Evolutionary conservation across 2,888 invertebrate species (phyloP).

Genomic region (Cheilosia variabilis): DNA sequence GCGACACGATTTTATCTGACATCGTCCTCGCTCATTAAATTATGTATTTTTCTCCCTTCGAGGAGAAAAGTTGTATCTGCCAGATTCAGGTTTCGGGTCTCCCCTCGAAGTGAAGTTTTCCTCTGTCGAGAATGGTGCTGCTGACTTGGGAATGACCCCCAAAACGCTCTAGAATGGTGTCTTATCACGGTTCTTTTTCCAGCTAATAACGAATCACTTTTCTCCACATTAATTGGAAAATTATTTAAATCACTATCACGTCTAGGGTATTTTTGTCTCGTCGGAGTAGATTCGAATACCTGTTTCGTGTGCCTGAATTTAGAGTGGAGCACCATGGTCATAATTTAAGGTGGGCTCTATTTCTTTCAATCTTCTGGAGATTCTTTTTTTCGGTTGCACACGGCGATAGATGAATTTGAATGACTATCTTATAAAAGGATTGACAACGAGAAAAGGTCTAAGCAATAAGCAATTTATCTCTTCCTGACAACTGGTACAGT

Average conservation of each 20-base stretch:
- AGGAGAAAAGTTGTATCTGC: neutral
- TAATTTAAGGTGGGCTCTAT: conserved; percentile 61
- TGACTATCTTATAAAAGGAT: conserved; percentile 63
- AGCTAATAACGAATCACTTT: conserved; percentile 75
- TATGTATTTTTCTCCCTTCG: conserved; percentile 37
- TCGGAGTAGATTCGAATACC: conserved; percentile 53
- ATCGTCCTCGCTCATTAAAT: conserved; percentile 58
- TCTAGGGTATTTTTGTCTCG: conserved; percentile 30
- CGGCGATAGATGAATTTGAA: conserved; percentile 61
- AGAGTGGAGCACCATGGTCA: conserved; percentile 49
- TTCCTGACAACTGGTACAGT: conserved; percentile 34
- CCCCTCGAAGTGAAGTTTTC: conserved; percentile 21
- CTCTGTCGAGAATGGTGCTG: conserved; percentile 6
- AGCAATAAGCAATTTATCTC: conserved; percentile 59
- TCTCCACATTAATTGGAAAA: conserved; percentile 74
- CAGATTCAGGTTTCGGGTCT: conserved; percentile 39
- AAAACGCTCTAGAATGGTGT: conserved; percentile 60
- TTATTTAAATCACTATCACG: conserved; percentile 75
- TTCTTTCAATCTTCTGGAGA: conserved; percentile 48
- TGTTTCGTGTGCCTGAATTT: conserved; percentile 59
- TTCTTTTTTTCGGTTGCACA: conserved; percentile 1
- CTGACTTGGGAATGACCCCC: conserved; percentile 63
- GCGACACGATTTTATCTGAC: conserved; percentile 68
- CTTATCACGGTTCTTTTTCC: conserved; percentile 70
- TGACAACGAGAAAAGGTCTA: conserved; percentile 31